Percentiles rank a stretch among this genome's conserved stretches.
Evolutionary conservation across 2,113 vertebrate species (phyloP).

Genomic region (Parus major): DNA sequence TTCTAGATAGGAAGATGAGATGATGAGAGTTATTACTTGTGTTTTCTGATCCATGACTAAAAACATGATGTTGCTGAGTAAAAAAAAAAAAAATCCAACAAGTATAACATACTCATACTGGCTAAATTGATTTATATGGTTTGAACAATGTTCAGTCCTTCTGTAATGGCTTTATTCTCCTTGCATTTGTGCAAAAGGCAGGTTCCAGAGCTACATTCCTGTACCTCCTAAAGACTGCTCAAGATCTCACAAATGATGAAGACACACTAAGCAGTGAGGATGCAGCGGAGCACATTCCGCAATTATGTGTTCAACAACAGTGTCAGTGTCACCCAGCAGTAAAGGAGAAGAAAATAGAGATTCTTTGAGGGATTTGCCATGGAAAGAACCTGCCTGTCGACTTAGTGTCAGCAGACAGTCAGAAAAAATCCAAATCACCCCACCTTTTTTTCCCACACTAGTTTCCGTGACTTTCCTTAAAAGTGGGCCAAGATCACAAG

Average conservation of each 20-base stretch:
- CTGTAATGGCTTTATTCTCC: background rate
- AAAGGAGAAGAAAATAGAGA: background rate
- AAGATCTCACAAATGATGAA: background rate
- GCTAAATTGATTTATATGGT: background rate
- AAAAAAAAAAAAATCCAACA: background rate
- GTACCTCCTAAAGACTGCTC: background rate
- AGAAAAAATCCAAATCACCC: background rate
- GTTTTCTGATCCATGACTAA: background rate
- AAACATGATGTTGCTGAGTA: background rate
- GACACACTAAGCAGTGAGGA: background rate
- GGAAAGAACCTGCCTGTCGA: background rate
- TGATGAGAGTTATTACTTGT: background rate
- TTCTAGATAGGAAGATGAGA: background rate
- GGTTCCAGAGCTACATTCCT: background rate
- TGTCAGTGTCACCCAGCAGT: background rate
- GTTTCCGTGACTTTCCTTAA: background rate
- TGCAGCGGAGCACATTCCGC: background rate
- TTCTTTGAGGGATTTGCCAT: background rate
- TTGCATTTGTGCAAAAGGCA: background rate
- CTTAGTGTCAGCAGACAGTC: background rate
- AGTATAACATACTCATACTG: background rate
- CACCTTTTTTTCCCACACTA: background rate
- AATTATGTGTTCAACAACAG: background rate
- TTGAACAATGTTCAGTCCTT: background rate
- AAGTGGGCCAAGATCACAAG: background rate